Percentiles rank a stretch among this genome's conserved stretches.
These are phyloP conservation scores for Tridacna gigas DNA, from an alignment of 2,888 invertebrate genomes.

Conservation along the genomic window DNA sequence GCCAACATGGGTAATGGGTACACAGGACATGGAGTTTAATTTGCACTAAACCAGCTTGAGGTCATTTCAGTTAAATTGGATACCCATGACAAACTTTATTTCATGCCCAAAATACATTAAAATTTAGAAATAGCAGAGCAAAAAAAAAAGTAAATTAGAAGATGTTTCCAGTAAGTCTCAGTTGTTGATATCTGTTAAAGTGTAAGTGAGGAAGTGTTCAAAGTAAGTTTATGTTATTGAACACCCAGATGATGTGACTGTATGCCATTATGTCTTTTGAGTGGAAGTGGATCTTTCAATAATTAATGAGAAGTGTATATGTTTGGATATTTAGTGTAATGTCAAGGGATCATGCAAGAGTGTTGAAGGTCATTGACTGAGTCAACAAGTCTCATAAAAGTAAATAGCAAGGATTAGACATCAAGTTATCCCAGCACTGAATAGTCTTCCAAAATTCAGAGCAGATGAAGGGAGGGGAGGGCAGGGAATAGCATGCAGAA, in stretches of 20 bases:
- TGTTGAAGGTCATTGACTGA: not conserved
- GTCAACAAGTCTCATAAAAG: not conserved
- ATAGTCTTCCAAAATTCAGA: no score
- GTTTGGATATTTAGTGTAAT: conserved; percentile 16
- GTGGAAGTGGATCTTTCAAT: conserved; percentile 6
- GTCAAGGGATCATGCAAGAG: conserved; percentile 18
- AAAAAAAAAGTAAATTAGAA: no score
- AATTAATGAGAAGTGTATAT: conserved; percentile 12
- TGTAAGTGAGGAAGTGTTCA: not conserved
- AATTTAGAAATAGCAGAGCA: no score
- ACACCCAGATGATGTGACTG: conserved; percentile 8
- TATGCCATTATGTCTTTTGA: conserved; percentile 6
- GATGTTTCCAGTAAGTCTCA: no score
- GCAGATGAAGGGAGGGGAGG: no score
- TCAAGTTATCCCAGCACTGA: not conserved
- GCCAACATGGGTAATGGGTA: no score
- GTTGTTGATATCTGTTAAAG: not conserved
- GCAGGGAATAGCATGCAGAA: no score
- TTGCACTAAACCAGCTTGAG: no score
- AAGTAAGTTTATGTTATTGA: conserved; percentile 1
- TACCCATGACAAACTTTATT: no score
- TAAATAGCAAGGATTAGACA: not conserved
- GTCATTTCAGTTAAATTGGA: no score
- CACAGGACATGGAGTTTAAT: no score
- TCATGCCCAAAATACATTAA: no score